phyloP scores from a whole-genome alignment of 2,888 invertebrate genomes.

The Drosophila koepferae region DNA sequence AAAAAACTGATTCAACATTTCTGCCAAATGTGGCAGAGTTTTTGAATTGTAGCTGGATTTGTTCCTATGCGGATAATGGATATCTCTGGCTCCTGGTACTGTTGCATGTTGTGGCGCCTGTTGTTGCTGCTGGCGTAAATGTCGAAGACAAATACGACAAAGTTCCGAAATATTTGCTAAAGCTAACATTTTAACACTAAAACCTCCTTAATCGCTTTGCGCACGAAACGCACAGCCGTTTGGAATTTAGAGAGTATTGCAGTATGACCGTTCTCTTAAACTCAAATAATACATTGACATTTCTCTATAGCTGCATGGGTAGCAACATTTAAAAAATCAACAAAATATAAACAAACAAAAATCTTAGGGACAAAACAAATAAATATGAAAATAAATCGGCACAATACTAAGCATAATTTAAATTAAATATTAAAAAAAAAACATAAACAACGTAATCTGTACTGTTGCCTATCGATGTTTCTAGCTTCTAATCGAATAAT shows the following conservation, averaged over 20 bases:
- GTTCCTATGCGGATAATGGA: constrained; percentile 8
- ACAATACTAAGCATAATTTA: background rate
- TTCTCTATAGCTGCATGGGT: background rate
- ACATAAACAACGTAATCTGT: background rate
- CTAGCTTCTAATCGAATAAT: constrained; percentile 12
- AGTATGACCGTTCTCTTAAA: constrained; percentile 29
- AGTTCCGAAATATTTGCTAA: constrained; percentile 70
- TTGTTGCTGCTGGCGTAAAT: constrained; percentile 55
- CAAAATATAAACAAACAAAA: background rate
- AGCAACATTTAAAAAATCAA: too few relatives aligned
- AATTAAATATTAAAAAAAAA: background rate
- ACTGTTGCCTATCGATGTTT: constrained; percentile 7
- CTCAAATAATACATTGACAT: background rate
- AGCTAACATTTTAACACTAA: constrained; percentile 47
- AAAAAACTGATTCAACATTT: constrained; percentile 67
- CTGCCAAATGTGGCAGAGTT: constrained; percentile 61
- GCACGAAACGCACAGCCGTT: constrained; percentile 43
- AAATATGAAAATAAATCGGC: too few relatives aligned
- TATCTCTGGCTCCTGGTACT: constrained; percentile 8
- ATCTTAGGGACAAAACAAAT: too few relatives aligned
- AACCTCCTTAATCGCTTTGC: constrained; percentile 42
- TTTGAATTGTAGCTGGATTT: constrained; percentile 51
- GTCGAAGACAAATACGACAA: constrained; percentile 76
- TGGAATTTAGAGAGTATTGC: constrained; percentile 7
- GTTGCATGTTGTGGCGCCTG: constrained; percentile 10